Evolutionary conservation across 2,113 vertebrate species (phyloP), one percentile per base, ranked within the genome.

Genomic region (Mesoclemmys tuberculata): DNA sequence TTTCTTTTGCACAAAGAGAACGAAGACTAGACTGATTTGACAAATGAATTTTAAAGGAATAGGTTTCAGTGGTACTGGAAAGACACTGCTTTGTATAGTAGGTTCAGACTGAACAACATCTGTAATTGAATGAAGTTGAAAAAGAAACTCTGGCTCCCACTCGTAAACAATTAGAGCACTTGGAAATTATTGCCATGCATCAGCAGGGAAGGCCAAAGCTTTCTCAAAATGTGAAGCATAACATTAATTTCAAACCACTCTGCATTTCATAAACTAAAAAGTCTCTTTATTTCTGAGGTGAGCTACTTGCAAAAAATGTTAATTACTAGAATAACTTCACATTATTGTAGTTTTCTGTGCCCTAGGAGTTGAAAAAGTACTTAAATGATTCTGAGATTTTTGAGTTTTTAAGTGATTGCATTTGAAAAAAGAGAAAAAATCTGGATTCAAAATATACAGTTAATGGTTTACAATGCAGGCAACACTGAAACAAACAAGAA

Each of bases 221-320:
- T 85, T 97, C 85, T 91, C 90, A 83, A 92, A 95, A 93, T 81
- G 55, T 87, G 79, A 95, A 94, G 35, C 13, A 94, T 91, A 96
- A 83, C 90, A 95, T 96, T 2, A 0, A 21, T 96, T 97, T 97
- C 92, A 93, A 93, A 94, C 68, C 22, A 85, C 56, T 80, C 56
- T n/a, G 3, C n/a, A 41, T 92, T 92, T 96, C 81, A 93, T 92
- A 88, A 95, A 94, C 26, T 88, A 93, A 94, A 80, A 79, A 82
- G 54, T 31, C 64, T 97, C 91, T 83, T 75, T 92, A 96, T 93
- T 90, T 97, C 86, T 95, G 86, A 95, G 75, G 61, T 74, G 64
- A 97, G 5, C 18, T 89, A 10, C 38, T 96, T 75, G 4, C 31
- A 96, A 94, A 96, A 96, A 80, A 90, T 87, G 68, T 88, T 75